phyloP scores from a whole-genome alignment of 1,140 invertebrate species.

The Apis mellifera region DNA sequence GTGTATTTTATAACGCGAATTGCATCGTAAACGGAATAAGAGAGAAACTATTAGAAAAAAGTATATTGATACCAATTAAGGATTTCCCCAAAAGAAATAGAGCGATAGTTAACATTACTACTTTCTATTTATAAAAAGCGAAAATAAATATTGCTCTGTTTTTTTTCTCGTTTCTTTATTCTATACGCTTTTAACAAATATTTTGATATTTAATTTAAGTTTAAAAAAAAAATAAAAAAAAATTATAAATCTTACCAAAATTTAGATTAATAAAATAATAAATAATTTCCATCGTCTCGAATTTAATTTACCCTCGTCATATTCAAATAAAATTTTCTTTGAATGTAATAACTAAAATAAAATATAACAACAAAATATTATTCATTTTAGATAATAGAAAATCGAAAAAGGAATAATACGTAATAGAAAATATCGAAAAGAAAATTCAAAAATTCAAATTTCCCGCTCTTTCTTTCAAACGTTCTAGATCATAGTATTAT shows the following conservation, averaged over 20 bases:
- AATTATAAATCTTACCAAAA: not conserved
- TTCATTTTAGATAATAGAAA: no score
- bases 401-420: no score
- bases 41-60: constrained; percentile 27
- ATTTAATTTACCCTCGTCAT: no score
- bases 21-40: not conserved
- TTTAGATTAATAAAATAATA: not conserved
- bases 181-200: no score
- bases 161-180: no score
- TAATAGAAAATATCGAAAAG: no score
- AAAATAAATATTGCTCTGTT: not conserved
- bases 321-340: no score
- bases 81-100: constrained; percentile 32
- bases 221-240: not conserved
- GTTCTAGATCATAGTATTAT: not conserved
- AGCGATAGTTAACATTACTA: constrained; percentile 13
- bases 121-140: constrained; percentile 23
- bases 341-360: no score
- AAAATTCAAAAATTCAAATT: not conserved
- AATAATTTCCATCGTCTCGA: no score
- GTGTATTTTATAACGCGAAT: not conserved
- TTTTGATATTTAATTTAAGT: not conserved
- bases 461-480: not conserved
- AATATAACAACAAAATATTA: no score
- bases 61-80: constrained; percentile 23